Evolutionary conservation across 2,888 invertebrate genomes (phyloP), one percentile per base, ranked within the genome.

Genomic region (Ennomos quercinarius): DNA sequence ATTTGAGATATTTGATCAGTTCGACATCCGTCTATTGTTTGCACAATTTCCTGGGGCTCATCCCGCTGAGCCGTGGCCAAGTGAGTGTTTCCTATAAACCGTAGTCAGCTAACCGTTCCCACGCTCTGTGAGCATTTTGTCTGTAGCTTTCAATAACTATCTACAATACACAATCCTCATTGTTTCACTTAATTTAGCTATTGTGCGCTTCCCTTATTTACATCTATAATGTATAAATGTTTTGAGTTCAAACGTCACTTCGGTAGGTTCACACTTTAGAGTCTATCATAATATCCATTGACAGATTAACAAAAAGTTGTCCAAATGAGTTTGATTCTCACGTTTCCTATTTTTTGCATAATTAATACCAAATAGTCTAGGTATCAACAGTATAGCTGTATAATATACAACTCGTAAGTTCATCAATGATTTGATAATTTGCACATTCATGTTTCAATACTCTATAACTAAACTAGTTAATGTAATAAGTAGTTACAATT

Each of bases 171-270:
- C 89, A 89, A 88, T 85, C 89, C 87, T 85, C 89, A 91, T 91
- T 92, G 91, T 92, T 91, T 86, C 87, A 86, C 83, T 86, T 85
- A 87, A 89, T 90, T 90, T 84, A 83, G 84, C 91, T 88, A 91
- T 91, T 91, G 91, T 91, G 77, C 73, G 83, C 80, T 73, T 63
- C 78, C 73, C 80, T 78, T 90, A 91, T 91, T 89, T 89, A 88
- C 86, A 85, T 84, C 86, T 86, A 81, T 27, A 27, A 27, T 81
- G 78, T 81, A 73, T 71, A 63, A 64, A 70, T 79, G 78, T 79
- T 79, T 70, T 77, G 79, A 75, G 72, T 76, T 69, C 65, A 73
- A 74, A 62, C 70, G 70, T 67, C 64, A 62, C 60, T 58, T 43
- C 64, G 51, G 49, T 51, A 53, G 43, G 44, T 42, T 52, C 47